Evolutionary conservation across 2,797 vertebrate genomes (phyloP), one percentile per base, ranked within the genome.

Genomic region (Brachymystax lenok): DNA sequence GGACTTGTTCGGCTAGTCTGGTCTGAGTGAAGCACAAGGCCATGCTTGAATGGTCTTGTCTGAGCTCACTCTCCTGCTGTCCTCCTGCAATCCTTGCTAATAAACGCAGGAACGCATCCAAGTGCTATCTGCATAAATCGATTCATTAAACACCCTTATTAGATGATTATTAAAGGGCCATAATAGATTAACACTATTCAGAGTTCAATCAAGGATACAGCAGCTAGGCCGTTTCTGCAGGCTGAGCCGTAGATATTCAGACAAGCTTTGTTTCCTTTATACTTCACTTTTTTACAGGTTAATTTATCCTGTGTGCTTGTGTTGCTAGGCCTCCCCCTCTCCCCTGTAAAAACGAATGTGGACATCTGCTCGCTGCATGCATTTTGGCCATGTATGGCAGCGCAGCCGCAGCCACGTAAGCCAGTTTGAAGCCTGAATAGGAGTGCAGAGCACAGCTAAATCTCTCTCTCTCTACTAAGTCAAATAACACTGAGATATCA

Each of bases 311-410:
- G 46, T 71, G 40, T 46, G 69, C 28, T 71, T 52, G 13, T 71
- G 21, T 24, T 50, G 69, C 46, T 52, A 71, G 24, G 69, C 35
- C 40, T 46, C 40, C 40, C 10, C 40, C 51, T 33, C 51, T 56
- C 71, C 21, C 19, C 16, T 59, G 19, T 69, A 30, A 69, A 69
- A 40, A n/a, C 35, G 46, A 0, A 51, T 71, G 69, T 71, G 69
- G 69, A 71, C 69, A 71, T 71, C 69, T 71, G 69, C 33, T 40
- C 59, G 21, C 59, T 63, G 24, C 59, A 67, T 74, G 79, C 24
- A 30, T 51, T 16, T 67, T 84, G 88, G 84, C 89, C 91, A 88
- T 91, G 73, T 91, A 90, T 83, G 89, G 88, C 86, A 84, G 83
- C 4, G 51, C 12, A 33, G 77, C 83, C 74, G 54, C 8, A 28